phyloP scores from a whole-genome alignment of 2,113 vertebrate genomes.

The Theristicus caerulescens region DNA sequence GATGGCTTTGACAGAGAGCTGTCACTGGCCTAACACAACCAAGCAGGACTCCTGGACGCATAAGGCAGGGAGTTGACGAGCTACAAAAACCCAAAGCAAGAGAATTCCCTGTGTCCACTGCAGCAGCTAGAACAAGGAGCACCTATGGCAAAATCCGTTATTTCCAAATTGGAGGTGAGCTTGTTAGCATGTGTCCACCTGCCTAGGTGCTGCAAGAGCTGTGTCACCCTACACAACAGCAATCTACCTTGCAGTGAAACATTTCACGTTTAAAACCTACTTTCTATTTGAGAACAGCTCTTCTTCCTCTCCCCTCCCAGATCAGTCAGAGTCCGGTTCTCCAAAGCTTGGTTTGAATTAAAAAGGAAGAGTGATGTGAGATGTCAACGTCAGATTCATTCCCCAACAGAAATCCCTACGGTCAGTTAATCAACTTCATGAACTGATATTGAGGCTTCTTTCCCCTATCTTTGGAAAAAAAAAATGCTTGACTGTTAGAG shows the following conservation, averaged over 20 bases:
- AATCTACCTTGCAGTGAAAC: not conserved
- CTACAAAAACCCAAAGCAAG: not conserved
- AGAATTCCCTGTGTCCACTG: not conserved
- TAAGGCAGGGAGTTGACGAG: not conserved
- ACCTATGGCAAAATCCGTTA: accelerated
- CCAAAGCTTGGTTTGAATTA: not conserved
- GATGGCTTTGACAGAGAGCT: accelerated
- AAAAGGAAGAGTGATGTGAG: not conserved
- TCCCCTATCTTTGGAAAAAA: not conserved
- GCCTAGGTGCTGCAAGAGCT: not conserved
- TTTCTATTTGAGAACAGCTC: not conserved
- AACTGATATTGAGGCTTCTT: not conserved
- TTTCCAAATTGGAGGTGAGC: not conserved
- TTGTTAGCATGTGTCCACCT: accelerated
- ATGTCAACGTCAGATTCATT: accelerated
- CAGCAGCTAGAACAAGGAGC: not conserved
- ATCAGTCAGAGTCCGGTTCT: not conserved
- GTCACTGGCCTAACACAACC: accelerated
- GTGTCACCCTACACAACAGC: not conserved
- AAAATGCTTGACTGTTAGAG: not conserved
- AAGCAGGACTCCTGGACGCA: accelerated
- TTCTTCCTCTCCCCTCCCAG: not conserved
- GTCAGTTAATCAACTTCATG: accelerated
- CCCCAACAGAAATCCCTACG: not conserved
- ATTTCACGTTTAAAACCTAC: not conserved